Base-by-base conservation (phyloP, 2,888 invertebrate genomes). In the Acrocyrtus sp. region DNA sequence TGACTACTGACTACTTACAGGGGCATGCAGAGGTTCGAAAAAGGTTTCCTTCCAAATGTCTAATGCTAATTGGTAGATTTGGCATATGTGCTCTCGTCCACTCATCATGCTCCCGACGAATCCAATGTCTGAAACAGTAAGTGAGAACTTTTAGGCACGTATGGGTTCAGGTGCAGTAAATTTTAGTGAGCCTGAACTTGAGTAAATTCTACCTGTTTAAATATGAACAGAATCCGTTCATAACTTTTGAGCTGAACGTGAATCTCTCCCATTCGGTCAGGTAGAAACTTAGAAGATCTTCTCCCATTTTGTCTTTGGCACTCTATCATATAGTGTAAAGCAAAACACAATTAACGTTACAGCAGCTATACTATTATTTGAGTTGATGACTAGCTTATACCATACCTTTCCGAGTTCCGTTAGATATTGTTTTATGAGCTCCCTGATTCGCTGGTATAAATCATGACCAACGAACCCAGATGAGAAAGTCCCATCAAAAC, bases 181-280 rank as follows among this genome's bases (percentile, higher is more conserved):
- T n/a, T n/a, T n/a, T n/a, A n/a, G n/a, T n/a, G n/a, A n/a, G n/a
- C n/a, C n/a, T n/a, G n/a, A n/a, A n/a, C n/a, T n/a, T n/a, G n/a
- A n/a, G n/a, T n/a, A 8, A 34, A 34, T 34, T 17, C n/a, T 65
- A 76, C 76, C 76, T 62, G 48, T 76, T 76, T 41, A 76, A 47
- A 56, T 76, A 76, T 3, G 69, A 61, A 50, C 72, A 76, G 45
- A 76, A 72, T 12, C 76, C 74, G n/a, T 76, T 76, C 69, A 76
- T 72, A n/a, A 74, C 72, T 65, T 76, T 74, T 0, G 76, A 74
- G 34, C 68, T 74, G 56, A 68, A 74, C 0, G 67, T 72, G 43
- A 63, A 75, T 0, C 72, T 63, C 22, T 68, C 65, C 75, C 75
- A 75, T 45, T 75, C 58, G 1, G 22, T 29, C 8, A 68, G 22